Conservation (phyloP, 2,113 vertebrate species). For the Eulacestoma nigropectus region DNA sequence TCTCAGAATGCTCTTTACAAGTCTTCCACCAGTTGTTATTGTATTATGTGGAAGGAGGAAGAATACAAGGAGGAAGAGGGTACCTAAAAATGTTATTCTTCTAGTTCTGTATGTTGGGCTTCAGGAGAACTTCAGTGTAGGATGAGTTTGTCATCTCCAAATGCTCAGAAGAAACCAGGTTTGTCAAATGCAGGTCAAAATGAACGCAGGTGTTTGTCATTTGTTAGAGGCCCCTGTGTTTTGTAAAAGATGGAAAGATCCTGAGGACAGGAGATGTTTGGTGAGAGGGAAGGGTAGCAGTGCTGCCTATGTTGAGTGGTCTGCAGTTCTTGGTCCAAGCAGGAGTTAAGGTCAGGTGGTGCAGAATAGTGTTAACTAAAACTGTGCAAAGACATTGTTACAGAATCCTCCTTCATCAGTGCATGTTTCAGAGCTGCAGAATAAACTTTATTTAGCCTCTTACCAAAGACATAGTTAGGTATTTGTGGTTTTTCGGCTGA, state of each 20-base stretch:
- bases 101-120: background rate
- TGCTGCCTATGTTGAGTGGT: background rate
- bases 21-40: background rate
- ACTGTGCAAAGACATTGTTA: background rate
- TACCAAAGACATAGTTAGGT: background rate
- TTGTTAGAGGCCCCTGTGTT: background rate
- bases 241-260: background rate
- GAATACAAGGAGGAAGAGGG: background rate
- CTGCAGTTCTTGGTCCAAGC: background rate
- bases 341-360: background rate
- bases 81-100: background rate
- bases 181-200: background rate
- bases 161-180: background rate
- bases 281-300: background rate
- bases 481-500: background rate
- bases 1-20: background rate
- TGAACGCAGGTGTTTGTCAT: background rate
- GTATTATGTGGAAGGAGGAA: background rate
- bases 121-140: background rate
- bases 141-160: background rate
- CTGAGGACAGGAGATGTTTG: background rate
- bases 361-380: background rate
- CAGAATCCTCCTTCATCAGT: background rate
- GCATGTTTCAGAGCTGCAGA: background rate
- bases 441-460: background rate